Percentiles rank a stretch among this genome's conserved stretches.
These are phyloP conservation scores for Tanypteryx hageni DNA, from an alignment of 2,888 invertebrate genomes.

Conservation along the genomic window DNA sequence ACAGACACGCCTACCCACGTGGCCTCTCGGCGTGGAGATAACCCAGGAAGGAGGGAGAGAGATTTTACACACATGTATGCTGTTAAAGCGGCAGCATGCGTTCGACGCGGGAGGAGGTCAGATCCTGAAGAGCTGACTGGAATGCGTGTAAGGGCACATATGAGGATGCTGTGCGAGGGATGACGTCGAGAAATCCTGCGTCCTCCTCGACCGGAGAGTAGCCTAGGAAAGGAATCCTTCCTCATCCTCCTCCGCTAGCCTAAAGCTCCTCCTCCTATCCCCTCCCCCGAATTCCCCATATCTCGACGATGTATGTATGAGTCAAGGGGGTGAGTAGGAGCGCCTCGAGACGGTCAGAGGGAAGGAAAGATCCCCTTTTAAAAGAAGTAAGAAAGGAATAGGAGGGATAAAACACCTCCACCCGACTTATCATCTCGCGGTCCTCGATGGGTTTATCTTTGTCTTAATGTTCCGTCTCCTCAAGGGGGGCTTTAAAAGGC, in stretches of 20 bases:
- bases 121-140: not conserved
- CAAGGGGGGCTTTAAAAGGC: not conserved
- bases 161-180: constrained; percentile 5
- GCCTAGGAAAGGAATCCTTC: not conserved
- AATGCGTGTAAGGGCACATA: constrained; percentile 10
- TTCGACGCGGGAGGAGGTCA: not conserved
- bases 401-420: constrained; percentile 7
- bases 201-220: not conserved
- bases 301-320: not conserved
- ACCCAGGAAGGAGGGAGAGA: not conserved
- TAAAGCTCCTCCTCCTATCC: not conserved
- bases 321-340: too few species aligned
- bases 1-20: not conserved
- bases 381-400: not conserved
- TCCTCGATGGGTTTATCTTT: constrained; percentile 49
- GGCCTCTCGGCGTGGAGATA: not conserved
- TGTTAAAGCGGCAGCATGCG: not conserved
- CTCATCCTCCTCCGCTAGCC: constrained; percentile 10
- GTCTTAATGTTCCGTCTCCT: constrained; percentile 51
- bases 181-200: not conserved
- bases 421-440: constrained; percentile 48
- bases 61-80: not conserved
- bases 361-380: not conserved
- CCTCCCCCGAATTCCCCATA: not conserved
- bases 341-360: too few species aligned